Base-by-base conservation (phyloP, 2,113 vertebrate genomes). In the Scomber japonicus region DNA sequence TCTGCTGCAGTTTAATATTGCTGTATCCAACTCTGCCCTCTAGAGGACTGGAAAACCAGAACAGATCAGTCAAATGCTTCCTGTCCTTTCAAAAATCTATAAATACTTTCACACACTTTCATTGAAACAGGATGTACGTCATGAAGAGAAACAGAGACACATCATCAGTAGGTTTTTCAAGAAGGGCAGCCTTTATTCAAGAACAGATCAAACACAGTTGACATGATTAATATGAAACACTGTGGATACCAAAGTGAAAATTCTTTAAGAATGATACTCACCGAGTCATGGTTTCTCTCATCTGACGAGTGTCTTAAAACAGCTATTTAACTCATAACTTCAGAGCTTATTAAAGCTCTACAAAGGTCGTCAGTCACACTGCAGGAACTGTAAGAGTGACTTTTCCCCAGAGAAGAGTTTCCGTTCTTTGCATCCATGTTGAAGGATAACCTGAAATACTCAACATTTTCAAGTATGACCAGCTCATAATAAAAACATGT, bases 191-290 rank as follows among this genome's bases (percentile, higher is more conserved):
- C 8, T 91, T 92, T 92, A 91, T 91, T 92, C 2, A 67, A 78
- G 12, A 11, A 49, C 6, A 69, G 19, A 71, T 68, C 19, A 27
- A 71, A 63, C 15, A 3, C 4, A 15, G 15, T 12, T 45, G 13
- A 59, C 50, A 82, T 50, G 8, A 57, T n/a, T 6, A n/a, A 48
- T 16, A 78, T 44, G 17, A 45, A 57, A 73, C 45, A 61, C 17
- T 7, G 3, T 2, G 59, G 8, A 5, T 19, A 30, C 6, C 6
- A 40, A 40, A 40, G 35, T 40, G 35, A 7, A 40, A 40, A 40
- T 40, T 7, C 35, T 40, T 40, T 27, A 19, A 53, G 71, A 31
- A 56, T 10, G 84, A 40, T 40, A 93, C 92, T 93, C 83, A 93
- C 92, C 88, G 5, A 24, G 1, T 11, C 2, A 1, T 1, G 12